Percentiles rank a stretch among this genome's conserved stretches.
Conservation (phyloP, 2,888 invertebrate genomes). For the Vesta saturnalis region DNA sequence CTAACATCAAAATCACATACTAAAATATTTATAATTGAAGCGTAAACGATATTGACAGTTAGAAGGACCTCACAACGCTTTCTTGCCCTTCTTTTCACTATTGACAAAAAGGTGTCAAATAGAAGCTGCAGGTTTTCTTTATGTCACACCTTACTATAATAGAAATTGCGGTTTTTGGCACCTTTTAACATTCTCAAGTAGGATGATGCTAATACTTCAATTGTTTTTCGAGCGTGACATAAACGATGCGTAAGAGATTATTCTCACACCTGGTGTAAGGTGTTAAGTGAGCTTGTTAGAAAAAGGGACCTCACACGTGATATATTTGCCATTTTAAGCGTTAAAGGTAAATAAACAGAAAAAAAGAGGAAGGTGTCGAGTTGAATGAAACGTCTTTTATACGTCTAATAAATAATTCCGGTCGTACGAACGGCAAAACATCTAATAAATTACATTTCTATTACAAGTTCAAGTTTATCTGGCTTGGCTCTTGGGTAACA, state of each 20-base stretch:
- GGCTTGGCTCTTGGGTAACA: slow-evolving; percentile 29
- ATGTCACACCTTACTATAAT: not conserved
- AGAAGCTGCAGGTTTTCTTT: slow-evolving; percentile 2
- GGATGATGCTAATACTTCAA: slow-evolving; percentile 18
- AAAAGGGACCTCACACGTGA: slow-evolving; percentile 34
- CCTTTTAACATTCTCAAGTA: slow-evolving; percentile 13
- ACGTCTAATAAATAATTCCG: slow-evolving; percentile 25
- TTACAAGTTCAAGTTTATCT: slow-evolving; percentile 41
- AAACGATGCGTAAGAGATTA: slow-evolving; percentile 37
- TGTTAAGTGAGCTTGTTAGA: slow-evolving; percentile 33
- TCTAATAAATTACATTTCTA: slow-evolving; percentile 37
- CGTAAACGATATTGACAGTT: not conserved
- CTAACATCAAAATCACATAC: not conserved
- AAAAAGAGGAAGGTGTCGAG: not conserved
- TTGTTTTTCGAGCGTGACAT: slow-evolving; percentile 33
- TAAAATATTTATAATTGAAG: slow-evolving; percentile 15
- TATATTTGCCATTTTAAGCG: slow-evolving; percentile 11
- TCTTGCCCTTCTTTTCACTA: slow-evolving; percentile 2
- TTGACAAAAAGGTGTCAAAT: slow-evolving; percentile 2
- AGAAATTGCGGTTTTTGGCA: not conserved
- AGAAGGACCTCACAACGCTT: slow-evolving; percentile 5
- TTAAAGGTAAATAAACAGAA: not conserved
- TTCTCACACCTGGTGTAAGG: slow-evolving; percentile 40
- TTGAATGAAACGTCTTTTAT: slow-evolving; percentile 26
- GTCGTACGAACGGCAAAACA: slow-evolving; percentile 33